Conservation (phyloP, 2,797 vertebrate species). For the Pelochelys cantorii region DNA sequence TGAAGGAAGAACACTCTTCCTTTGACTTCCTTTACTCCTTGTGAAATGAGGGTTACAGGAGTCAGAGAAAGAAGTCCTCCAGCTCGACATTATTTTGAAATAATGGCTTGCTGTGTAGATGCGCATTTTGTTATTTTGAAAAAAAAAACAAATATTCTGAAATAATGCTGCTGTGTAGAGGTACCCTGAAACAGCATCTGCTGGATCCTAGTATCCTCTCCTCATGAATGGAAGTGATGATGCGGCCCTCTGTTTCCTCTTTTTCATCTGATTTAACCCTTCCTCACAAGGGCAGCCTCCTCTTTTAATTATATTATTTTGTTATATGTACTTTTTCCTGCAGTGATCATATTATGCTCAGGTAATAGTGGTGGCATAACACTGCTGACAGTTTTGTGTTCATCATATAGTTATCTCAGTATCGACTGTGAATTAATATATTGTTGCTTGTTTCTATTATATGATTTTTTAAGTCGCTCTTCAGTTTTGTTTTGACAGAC, state of each 20-base stretch:
- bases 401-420: not conserved
- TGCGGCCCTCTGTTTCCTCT: constrained; percentile 56
- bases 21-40: too few relatives aligned
- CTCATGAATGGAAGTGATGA: constrained; percentile 69
- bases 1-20: too few relatives aligned
- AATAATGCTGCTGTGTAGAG: too few relatives aligned
- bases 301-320: not conserved
- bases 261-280: constrained; percentile 47
- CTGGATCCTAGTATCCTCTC: constrained; percentile 16
- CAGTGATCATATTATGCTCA: not conserved
- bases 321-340: not conserved
- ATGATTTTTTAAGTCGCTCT: constrained; percentile 75
- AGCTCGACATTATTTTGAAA: too few relatives aligned
- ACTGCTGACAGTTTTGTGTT: not conserved
- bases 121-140: too few relatives aligned
- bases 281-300: constrained; percentile 5
- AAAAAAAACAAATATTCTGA: too few relatives aligned
- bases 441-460: not conserved
- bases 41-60: too few relatives aligned
- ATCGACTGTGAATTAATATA: not conserved
- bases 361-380: not conserved
- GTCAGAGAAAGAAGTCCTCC: too few relatives aligned
- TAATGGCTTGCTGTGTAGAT: too few relatives aligned
- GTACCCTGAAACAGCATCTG: constrained; percentile 3
- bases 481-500: constrained; percentile 84